Percentiles rank a stretch among this genome's conserved stretches.
These are phyloP conservation scores for Zosterops japonicus DNA, from an alignment of 2,113 vertebrate genomes.

Conservation along the genomic window DNA sequence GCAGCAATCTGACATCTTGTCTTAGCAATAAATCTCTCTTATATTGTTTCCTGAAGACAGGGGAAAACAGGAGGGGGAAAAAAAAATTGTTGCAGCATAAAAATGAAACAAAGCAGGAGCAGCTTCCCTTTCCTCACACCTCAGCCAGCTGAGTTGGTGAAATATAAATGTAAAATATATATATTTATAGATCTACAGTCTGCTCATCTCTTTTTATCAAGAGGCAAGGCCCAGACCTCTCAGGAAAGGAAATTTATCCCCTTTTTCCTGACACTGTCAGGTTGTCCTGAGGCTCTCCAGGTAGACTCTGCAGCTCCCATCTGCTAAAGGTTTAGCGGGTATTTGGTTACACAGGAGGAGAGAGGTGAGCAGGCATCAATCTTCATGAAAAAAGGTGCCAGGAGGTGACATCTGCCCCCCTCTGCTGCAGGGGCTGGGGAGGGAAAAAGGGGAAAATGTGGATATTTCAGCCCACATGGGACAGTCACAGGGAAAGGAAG, in stretches of 20 bases:
- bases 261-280: not conserved
- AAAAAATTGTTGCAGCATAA: not conserved
- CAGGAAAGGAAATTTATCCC: not conserved
- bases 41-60: not conserved
- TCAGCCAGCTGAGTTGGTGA: not conserved
- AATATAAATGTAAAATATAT: rapidly evolving
- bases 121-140: not conserved
- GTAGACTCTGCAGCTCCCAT: not conserved
- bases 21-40: slow-evolving; percentile 13
- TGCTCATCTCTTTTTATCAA: not conserved
- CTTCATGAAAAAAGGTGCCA: not conserved
- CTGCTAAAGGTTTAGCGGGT: not conserved
- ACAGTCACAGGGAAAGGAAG: not conserved
- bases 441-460: not conserved
- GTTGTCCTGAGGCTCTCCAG: not conserved
- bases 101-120: not conserved
- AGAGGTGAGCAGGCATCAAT: not conserved
- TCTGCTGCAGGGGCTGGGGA: not conserved
- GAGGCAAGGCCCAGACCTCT: not conserved
- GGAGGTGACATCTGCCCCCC: not conserved
- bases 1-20: not conserved
- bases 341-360: not conserved
- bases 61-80: not conserved
- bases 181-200: not conserved
- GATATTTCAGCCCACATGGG: not conserved